Evolutionary conservation across 2,888 invertebrate species (phyloP), one percentile per base, ranked within the genome.

Genomic region (Ecdyonurus torrentis): DNA sequence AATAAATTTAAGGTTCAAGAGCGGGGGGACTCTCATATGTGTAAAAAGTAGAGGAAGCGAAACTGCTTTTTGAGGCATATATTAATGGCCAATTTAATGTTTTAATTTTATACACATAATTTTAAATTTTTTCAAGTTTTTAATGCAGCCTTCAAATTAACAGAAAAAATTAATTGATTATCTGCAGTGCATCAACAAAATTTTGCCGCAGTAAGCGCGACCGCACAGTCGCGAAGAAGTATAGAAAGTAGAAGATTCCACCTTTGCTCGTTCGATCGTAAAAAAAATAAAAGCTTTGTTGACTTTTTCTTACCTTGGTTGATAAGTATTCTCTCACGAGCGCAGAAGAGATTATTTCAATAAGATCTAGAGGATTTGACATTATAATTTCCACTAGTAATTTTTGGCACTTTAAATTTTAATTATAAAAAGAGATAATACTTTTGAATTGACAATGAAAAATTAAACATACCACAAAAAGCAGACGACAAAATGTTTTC

Each of bases 131-230:
- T n/a, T n/a, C n/a, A n/a, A n/a, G n/a, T n/a, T n/a, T n/a, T n/a
- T n/a, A n/a, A n/a, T n/a, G n/a, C n/a, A n/a, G n/a, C n/a, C n/a
- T n/a, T n/a, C n/a, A n/a, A n/a, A n/a, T n/a, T n/a, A n/a, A n/a
- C n/a, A n/a, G n/a, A n/a, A 15, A 37, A 37, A 20, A 5, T 5
- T n/a, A 55, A 55, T 55, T 55, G 55, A 55, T 55, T 55, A 55
- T 55, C 55, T 55, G 55, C 55, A 55, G 19, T 55, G 55, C 55
- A 55, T 55, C 55, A 55, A 55, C 55, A 55, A 5, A 55, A 55
- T 55, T 55, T 55, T 55, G 55, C 55, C 55, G 55, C 55, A 55
- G n/a, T 55, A 5, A 15, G 37, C 37, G 15, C 37, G 37, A 37
- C 37, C 37, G 37, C 37, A 37, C 37, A 37, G 37, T 37, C 37